Evolutionary conservation across 2,113 vertebrate species (phyloP).

Genomic region (Rhinichthys klamathensis): DNA sequence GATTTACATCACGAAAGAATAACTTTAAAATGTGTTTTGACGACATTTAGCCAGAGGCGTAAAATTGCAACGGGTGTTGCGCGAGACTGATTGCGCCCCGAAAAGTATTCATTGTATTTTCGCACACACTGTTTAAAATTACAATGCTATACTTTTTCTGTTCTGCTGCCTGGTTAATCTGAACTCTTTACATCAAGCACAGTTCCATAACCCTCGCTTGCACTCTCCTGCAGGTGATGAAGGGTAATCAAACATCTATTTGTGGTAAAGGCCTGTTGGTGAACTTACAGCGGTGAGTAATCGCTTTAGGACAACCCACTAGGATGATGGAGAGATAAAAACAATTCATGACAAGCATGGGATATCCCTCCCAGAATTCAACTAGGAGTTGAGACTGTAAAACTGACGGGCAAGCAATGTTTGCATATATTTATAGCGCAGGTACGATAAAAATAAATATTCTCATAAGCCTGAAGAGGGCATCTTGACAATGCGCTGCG

Average conservation of each 20-base stretch:
- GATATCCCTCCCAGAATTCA: constrained; percentile 5
- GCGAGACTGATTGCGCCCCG: background rate
- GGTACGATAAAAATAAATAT: constrained; percentile 27
- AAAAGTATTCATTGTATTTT: background rate
- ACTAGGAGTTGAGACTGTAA: background rate
- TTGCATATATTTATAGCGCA: background rate
- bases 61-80: background rate
- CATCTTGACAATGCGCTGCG: constrained; percentile 15
- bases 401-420: background rate
- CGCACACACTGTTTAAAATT: background rate
- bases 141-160: background rate
- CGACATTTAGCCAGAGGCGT: background rate
- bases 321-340: constrained; percentile 5
- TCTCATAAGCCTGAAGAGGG: constrained; percentile 2
- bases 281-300: constrained; percentile 26
- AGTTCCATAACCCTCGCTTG: background rate
- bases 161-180: background rate
- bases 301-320: constrained; percentile 32
- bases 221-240: background rate
- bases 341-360: background rate
- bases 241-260: constrained; percentile 9
- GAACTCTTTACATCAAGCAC: background rate
- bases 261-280: constrained; percentile 27
- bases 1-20: background rate
- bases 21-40: background rate